phyloP scores from a whole-genome alignment of 2,888 invertebrate genomes.

The Siphlonurus alternatus region DNA sequence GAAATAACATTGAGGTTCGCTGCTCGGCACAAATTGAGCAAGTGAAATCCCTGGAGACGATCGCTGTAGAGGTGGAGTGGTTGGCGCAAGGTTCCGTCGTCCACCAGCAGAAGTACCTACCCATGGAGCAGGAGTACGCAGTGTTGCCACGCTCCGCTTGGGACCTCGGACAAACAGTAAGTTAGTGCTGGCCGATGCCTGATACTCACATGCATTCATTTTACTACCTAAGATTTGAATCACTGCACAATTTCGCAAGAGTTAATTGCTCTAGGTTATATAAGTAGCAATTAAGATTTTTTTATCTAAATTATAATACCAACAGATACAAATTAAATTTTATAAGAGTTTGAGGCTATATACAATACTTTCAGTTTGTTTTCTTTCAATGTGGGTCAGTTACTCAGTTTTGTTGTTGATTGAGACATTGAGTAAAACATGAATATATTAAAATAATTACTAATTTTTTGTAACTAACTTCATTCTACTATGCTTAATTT shows the following conservation, averaged over 20 bases:
- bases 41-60: conserved; percentile 18
- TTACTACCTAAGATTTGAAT: not conserved
- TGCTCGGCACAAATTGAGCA: conserved; percentile 19
- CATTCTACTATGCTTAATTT: no score
- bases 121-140: conserved; percentile 17
- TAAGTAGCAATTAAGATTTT: not conserved
- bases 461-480: no score
- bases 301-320: not conserved
- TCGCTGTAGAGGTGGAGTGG: conserved; percentile 19
- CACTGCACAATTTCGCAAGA: not conserved
- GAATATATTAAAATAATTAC: no score
- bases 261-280: not conserved
- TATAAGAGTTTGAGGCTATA: no score
- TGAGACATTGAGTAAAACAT: no score
- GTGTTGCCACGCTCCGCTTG: conserved; percentile 18
- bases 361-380: no score
- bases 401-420: no score
- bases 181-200: no score
- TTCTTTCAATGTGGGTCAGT: no score
- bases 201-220: not conserved
- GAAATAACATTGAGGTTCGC: conserved; percentile 16
- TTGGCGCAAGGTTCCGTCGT: conserved; percentile 17
- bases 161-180: conserved; percentile 19
- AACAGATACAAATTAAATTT: no score
- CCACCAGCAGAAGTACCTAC: conserved; percentile 18